Evolutionary conservation across 2,113 vertebrate genomes (phyloP).

Genomic region (Hypocryptadius cinnamomeus): DNA sequence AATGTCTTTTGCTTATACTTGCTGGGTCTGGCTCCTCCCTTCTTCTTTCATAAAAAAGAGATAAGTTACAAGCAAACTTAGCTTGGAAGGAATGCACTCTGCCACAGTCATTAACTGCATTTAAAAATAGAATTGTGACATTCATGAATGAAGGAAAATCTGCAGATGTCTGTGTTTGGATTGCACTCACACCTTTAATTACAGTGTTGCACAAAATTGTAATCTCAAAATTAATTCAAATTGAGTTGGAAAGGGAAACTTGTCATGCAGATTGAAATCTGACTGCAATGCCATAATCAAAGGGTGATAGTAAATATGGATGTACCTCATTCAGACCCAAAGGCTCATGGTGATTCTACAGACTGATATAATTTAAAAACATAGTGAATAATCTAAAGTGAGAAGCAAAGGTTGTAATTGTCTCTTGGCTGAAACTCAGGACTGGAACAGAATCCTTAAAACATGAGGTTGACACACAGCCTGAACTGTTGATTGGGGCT

Average conservation of each 20-base stretch:
- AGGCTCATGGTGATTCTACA: not conserved
- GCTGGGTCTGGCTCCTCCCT: not conserved
- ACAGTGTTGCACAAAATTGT: not conserved
- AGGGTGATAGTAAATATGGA: not conserved
- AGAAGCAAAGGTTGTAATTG: not conserved
- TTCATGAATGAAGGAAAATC: not conserved
- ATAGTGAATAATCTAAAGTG: not conserved
- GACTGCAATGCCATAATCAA: not conserved
- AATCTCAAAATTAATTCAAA: slow-evolving; percentile 45
- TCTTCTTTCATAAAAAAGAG: not conserved
- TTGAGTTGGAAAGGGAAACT: not conserved
- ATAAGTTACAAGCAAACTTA: not conserved
- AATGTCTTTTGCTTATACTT: not conserved
- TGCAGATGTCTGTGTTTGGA: slow-evolving; percentile 19
- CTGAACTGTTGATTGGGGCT: not conserved
- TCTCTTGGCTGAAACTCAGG: not conserved
- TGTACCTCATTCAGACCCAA: not conserved
- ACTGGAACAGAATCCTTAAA: not conserved
- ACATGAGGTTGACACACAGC: not conserved
- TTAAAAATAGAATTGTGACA: not conserved
- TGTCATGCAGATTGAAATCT: slow-evolving; percentile 4
- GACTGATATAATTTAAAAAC: not conserved
- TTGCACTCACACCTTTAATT: slow-evolving; percentile 6
- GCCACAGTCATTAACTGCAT: not conserved
- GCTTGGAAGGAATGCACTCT: not conserved